These are phyloP conservation scores for Apeltes quadracus DNA, from an alignment of 2,113 vertebrate species.

Conservation along the genomic window DNA sequence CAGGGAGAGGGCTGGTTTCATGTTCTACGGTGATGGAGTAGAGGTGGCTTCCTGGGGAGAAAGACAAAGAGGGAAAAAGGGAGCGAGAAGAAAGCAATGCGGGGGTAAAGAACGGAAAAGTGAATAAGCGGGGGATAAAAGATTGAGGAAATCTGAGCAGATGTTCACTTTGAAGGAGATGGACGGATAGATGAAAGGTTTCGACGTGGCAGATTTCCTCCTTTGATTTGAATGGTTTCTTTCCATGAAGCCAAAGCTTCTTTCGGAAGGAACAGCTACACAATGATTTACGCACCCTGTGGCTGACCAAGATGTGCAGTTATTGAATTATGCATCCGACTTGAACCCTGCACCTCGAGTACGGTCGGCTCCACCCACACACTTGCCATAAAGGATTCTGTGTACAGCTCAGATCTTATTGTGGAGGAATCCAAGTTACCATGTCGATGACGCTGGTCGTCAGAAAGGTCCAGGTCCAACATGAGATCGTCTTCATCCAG, in stretches of 20 bases:
- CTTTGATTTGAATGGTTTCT: background rate
- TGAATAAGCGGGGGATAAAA: background rate
- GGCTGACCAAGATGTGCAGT: background rate
- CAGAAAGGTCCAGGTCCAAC: constrained; percentile 95
- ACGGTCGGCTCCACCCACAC: background rate
- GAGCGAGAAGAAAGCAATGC: background rate
- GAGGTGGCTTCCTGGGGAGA: constrained; percentile 36
- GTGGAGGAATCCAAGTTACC: constrained; percentile 75
- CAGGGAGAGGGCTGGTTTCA: constrained; percentile 33
- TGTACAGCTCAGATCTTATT: background rate
- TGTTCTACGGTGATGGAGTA: constrained; percentile 42
- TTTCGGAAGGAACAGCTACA: constrained; percentile 1
- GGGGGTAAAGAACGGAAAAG: background rate
- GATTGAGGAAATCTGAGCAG: constrained; percentile 19
- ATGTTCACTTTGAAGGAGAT: constrained; percentile 19
- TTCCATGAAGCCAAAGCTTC: background rate
- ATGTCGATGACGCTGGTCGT: constrained; percentile 88
- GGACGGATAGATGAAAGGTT: constrained; percentile 8
- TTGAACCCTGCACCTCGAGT: background rate
- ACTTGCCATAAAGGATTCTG: background rate
- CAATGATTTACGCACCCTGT: background rate
- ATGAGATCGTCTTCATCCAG: constrained; percentile 98
- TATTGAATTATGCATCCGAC: background rate
- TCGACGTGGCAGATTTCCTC: constrained; percentile 12
- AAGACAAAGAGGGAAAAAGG: constrained; percentile 3